Conservation (phyloP, 2,113 vertebrate genomes). For the Lathamus discolor region DNA sequence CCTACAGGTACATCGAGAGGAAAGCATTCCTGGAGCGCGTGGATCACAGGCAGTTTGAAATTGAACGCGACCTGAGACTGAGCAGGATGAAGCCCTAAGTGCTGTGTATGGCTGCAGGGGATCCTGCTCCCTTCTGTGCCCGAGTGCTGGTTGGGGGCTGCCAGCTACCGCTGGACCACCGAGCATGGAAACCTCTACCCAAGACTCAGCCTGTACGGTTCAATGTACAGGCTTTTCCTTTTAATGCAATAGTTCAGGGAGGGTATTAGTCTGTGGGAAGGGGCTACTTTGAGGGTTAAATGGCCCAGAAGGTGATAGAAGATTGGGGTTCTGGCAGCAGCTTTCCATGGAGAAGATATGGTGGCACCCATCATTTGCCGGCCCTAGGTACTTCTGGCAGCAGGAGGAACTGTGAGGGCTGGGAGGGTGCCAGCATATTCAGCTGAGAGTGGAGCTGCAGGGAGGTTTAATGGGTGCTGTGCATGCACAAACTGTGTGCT, state of each 20-base stretch:
- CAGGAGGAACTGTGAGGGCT: neutral
- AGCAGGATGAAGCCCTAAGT: slow-evolving; percentile 92
- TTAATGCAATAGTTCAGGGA: slow-evolving; percentile 46
- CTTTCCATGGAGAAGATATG: neutral
- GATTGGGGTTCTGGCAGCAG: neutral
- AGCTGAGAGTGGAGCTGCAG: neutral
- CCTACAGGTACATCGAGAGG: slow-evolving; percentile 90
- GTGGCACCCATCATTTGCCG: neutral
- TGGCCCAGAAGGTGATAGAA: neutral
- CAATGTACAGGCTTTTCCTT: slow-evolving; percentile 11
- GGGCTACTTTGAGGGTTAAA: neutral
- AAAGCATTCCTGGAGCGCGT: slow-evolving; percentile 96
- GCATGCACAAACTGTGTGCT: neutral
- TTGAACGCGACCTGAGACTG: slow-evolving; percentile 87
- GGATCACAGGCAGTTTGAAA: slow-evolving; percentile 94
- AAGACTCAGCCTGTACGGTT: slow-evolving; percentile 21
- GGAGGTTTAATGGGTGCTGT: neutral
- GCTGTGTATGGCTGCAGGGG: neutral
- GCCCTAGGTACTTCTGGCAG: neutral
- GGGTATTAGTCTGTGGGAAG: slow-evolving; percentile 34
- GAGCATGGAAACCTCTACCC: neutral
- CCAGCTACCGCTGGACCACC: neutral
- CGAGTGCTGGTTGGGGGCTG: neutral
- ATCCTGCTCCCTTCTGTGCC: neutral
- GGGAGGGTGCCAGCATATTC: neutral